Base-by-base conservation (phyloP, 2,113 vertebrate genomes). In the Callaeas wilsoni region DNA sequence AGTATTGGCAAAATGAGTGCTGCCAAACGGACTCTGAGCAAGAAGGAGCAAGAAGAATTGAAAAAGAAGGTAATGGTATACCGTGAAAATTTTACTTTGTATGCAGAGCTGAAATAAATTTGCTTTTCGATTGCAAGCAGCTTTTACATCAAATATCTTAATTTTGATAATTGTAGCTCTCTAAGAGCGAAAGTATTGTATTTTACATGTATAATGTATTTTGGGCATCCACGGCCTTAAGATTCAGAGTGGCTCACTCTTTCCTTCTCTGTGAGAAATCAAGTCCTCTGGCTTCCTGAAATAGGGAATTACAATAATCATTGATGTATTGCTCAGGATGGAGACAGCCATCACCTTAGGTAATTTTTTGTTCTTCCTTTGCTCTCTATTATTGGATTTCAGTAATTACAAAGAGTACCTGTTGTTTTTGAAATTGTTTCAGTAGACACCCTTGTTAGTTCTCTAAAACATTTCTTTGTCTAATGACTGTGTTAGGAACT, bases 1-100 rank as follows among this genome's bases (percentile, higher is more conserved):
- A 99, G 99, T 95, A 99, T 99, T 96, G 99, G 99, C 39, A 99
- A 99, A 97, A 99, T 99, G 99, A 98, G 99, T 81, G 98, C 99
- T 94, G 98, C 98, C 47, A 99, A 99, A 96, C 97, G 99, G 95
- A 99, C 99, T 55, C 96, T 99, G 76, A 99, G 99, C 98, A 99
- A 99, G 92, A 99, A 99, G 77, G 99, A 99, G 55, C 99, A 99
- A 96, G 99, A 99, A 94, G 99, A 99, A 95, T 98, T 99, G 55
- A 99, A 99, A 97, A 99, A 99, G 97, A 99, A 99, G 98, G 99
- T 99, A 98, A 98, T 87, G 13, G 30, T 88, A 26, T 90, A 49
- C 12, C 29, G 0, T 41, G 44, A 89, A 60, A 92, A 9, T 71
- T 35, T 53, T 62, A 37, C 74, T 50, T 90, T 55, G 10, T 65